Evolutionary conservation across 2,113 vertebrate species (phyloP), one percentile per base, ranked within the genome.

Genomic region (Diglossa brunneiventris): DNA sequence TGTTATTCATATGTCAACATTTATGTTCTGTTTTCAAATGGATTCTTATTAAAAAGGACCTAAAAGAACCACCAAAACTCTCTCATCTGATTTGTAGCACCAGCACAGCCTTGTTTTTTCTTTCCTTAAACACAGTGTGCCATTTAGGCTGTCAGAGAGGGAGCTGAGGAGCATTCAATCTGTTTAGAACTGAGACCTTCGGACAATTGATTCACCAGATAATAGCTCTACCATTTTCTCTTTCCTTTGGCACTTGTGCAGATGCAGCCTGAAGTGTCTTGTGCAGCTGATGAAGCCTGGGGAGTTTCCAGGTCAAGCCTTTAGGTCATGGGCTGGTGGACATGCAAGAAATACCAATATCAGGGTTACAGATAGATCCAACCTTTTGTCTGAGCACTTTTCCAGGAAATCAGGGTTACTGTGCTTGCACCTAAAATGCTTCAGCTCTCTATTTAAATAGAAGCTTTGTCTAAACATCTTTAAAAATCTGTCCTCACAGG

Each of bases 211-310:
- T 69, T 94, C 83, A 81, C 23, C 28, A 70, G 52, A 50, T 50
- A 27, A 35, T 42, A 41, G 11, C 42, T 64, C 17, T 37, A 1
- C 22, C 7, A 1, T 31, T 88, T 83, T 50, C 46, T 66, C 55
- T 41, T 76, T 37, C 23, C 28, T 58, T 39, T 80, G 37, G 13
- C 24, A 3, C 0, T 0, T 5, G 13, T 61, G 46, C 10, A 7
- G 28, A 22, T 6, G 20, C 49, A 93, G 73, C 44, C 52, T 68
- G 39, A 24, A 75, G 14, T 31, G 21, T 67, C 39, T 15, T 4
- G 2, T 27, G 11, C 41, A 50, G 35, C 17, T 59, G 61, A 31
- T 23, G 41, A 52, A 59, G 28, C 21, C 41, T 73, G 35, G 21
- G 31, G n/a, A 63, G 6, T 39, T 81, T 78, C 28, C 30, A 52